Evolutionary conservation across 2,888 invertebrate species (phyloP).

Genomic region (Odontomyia ornata): DNA sequence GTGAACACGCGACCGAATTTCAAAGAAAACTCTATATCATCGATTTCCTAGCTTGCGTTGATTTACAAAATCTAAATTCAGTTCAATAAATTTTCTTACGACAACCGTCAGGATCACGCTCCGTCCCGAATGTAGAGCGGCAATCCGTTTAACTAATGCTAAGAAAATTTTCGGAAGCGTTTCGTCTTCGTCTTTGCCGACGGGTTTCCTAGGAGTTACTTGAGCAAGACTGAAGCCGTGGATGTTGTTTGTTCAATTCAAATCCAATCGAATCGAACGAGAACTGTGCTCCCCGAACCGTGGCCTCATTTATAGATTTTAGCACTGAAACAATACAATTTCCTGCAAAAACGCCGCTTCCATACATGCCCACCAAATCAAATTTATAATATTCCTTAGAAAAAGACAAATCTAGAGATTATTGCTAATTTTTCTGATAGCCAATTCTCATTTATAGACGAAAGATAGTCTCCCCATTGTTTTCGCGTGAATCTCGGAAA

Average conservation of each 20-base stretch:
- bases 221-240: slow-evolving; percentile 52
- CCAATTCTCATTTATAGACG: background rate
- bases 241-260: slow-evolving; percentile 53
- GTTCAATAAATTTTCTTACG: background rate
- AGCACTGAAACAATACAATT: slow-evolving; percentile 42
- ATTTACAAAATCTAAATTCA: background rate
- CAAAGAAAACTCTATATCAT: background rate
- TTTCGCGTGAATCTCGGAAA: background rate
- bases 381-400: background rate
- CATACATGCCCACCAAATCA: background rate
- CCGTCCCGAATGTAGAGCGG: background rate
- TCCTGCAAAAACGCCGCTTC: slow-evolving; percentile 45
- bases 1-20: background rate
- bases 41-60: slow-evolving; percentile 42
- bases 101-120: background rate
- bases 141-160: background rate
- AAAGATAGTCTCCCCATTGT: slow-evolving; percentile 1
- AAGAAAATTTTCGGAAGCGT: slow-evolving; percentile 10
- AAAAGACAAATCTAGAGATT: background rate
- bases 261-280: slow-evolving; percentile 49
- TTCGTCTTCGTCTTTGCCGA: slow-evolving; percentile 8
- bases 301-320: slow-evolving; percentile 49
- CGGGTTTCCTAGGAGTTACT: slow-evolving; percentile 53
- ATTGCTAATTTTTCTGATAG: background rate
- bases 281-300: slow-evolving; percentile 49